Conservation (phyloP, 2,113 vertebrate species). For the Sardina pilchardus region DNA sequence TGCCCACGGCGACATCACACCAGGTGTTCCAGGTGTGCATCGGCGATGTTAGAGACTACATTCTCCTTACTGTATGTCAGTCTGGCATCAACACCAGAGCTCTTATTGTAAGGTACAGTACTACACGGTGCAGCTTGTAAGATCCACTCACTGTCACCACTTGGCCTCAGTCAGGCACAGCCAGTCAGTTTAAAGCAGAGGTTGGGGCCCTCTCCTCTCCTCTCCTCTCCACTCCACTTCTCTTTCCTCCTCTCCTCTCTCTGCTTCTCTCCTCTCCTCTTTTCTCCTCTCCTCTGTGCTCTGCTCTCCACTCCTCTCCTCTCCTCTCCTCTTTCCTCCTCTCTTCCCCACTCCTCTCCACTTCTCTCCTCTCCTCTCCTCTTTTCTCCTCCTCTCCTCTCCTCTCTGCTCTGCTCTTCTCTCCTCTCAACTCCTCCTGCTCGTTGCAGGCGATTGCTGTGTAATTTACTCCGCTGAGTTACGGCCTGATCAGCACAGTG, state of each 20-base stretch:
- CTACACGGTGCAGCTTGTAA: too few relatives aligned
- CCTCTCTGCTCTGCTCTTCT: neutral
- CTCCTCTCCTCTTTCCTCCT: neutral
- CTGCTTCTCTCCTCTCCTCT: neutral
- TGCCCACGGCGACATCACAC: too few relatives aligned
- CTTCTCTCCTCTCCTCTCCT: neutral
- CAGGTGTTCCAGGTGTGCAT: too few relatives aligned
- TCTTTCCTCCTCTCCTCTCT: neutral
- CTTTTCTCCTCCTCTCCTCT: neutral
- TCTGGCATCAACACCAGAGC: too few relatives aligned
- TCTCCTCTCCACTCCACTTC: neutral
- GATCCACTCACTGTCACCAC: neutral
- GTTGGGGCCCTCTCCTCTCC: neutral
- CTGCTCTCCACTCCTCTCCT: neutral
- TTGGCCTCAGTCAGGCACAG: neutral
- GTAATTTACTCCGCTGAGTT: conserved; percentile 69
- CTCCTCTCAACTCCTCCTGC: neutral
- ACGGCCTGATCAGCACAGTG: conserved; percentile 59
- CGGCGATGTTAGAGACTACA: too few relatives aligned
- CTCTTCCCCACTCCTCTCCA: neutral
- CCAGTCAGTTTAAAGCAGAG: too few relatives aligned
- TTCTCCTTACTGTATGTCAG: too few relatives aligned
- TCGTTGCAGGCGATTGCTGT: conserved; percentile 20
- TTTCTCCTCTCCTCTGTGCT: neutral
- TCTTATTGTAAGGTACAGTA: too few relatives aligned